Evolutionary conservation across 2,888 invertebrate genomes (phyloP), one percentile per base, ranked within the genome.

Genomic region (Rhagium mordax): DNA sequence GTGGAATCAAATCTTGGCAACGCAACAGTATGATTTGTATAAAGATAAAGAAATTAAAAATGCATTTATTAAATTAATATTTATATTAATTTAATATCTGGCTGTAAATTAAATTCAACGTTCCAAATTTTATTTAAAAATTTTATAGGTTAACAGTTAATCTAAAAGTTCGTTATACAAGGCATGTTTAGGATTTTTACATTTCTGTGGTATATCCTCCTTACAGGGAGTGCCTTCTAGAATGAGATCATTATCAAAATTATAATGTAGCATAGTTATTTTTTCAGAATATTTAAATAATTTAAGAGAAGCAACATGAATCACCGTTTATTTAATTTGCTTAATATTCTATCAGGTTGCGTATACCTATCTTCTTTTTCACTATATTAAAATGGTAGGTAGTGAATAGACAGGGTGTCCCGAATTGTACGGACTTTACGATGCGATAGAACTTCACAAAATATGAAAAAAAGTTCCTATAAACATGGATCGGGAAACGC

Each of bases 171-270:
- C 15, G 55, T 55, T 13, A 55, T 15, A 27, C 13, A 24, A 55
- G 55, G 55, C n/a, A 55, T 55, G 55, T 27, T 7, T 21, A 55
- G 15, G 24, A 55, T 55, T 53, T 20, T 27, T 55, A 27, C 13
- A 55, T 24, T 55, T 27, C 10, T 27, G 27, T 55, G 6, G n/a
- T 24, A 13, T 27, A 15, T 55, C 27, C 27, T n/a, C 6, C 13
- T 55, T n/a, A 7, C 6, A 24, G 6, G 21, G 24, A 24, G 55
- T 24, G 55, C n/a, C 24, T 55, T 24, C 15, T n/a, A 24, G 20
- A 55, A 55, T 27, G 55, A 55, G 15, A n/a, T 55, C 55, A 24
- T 55, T 55, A 27, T 24, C 21, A 13, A 24, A 55, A 55, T 55
- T 41, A 41, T 13, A 41, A 2, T 41, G 10, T 53, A 53, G 2